These are phyloP conservation scores for Scomber scombrus DNA, from an alignment of 2,113 vertebrate species.

Conservation along the genomic window DNA sequence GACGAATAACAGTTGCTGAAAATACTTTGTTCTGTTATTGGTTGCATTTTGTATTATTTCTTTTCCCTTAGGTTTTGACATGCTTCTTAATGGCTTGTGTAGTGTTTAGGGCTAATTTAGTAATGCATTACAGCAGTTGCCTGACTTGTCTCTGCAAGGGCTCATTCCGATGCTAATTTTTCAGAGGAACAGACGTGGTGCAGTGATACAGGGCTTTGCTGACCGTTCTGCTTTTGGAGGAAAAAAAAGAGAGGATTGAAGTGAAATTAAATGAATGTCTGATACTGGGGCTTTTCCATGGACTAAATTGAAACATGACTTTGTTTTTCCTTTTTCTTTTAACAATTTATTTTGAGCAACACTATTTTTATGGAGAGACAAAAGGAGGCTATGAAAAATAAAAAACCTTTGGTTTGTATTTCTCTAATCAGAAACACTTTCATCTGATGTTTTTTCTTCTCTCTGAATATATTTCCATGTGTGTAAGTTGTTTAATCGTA, in stretches of 20 bases:
- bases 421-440: conserved; percentile 83
- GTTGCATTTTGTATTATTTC: conserved; percentile 77
- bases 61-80: conserved; percentile 71
- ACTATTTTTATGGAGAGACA: conserved; percentile 88
- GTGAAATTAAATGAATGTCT: conserved; percentile 84
- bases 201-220: conserved; percentile 80
- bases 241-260: conserved; percentile 61
- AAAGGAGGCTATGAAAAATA: conserved; percentile 83
- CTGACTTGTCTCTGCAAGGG: conserved; percentile 86
- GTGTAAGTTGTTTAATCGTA: conserved; percentile 69
- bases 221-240: conserved; percentile 74
- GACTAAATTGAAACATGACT: conserved; percentile 80
- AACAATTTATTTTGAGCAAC: conserved; percentile 83
- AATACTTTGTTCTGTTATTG: conserved; percentile 76
- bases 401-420: conserved; percentile 87
- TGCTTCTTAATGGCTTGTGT: conserved; percentile 84
- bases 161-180: conserved; percentile 81
- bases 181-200: conserved; percentile 80
- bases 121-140: conserved; percentile 86
- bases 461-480: conserved; percentile 64
- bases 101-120: conserved; percentile 88
- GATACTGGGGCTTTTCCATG: conserved; percentile 82
- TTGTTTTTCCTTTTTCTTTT: conserved; percentile 71
- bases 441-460: conserved; percentile 75
- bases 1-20: conserved; percentile 73